Conservation (phyloP, 2,888 invertebrate species). For the Parapristionchus giblindavisi region DNA sequence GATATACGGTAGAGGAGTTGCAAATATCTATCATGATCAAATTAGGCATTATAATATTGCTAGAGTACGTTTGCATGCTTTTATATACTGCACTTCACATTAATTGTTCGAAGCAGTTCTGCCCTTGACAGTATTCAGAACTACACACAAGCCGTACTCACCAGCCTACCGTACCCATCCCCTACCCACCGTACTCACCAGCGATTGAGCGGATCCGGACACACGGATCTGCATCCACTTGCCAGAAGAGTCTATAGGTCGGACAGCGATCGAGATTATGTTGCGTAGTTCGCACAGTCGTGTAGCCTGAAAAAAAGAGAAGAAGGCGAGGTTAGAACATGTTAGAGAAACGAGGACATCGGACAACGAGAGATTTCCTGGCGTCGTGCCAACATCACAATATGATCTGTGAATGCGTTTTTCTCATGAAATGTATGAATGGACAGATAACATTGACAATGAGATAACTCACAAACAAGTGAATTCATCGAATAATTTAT, state of each 20-base stretch:
- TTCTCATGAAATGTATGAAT: too few species aligned
- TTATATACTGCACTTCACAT: too few species aligned
- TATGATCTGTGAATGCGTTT: too few species aligned
- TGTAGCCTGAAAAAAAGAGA: slow-evolving; percentile 39
- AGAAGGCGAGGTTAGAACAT: too few species aligned
- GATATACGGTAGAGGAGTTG: neutral
- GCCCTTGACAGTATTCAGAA: too few species aligned
- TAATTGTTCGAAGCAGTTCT: slow-evolving; percentile 53
- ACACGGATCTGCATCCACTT: slow-evolving; percentile 76
- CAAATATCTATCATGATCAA: neutral
- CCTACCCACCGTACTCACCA: slow-evolving; percentile 73
- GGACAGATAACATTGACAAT: too few species aligned
- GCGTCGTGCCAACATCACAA: too few species aligned
- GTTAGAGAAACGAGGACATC: too few species aligned
- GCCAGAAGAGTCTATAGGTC: slow-evolving; percentile 71
- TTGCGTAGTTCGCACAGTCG: slow-evolving; percentile 87
- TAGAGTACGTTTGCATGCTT: slow-evolving; percentile 33
- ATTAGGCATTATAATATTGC: neutral
- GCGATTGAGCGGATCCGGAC: slow-evolving; percentile 72
- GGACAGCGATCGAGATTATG: slow-evolving; percentile 84
- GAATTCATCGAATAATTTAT: too few species aligned
- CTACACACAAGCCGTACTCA: too few species aligned
- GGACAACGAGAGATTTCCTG: too few species aligned
- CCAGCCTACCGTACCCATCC: slow-evolving; percentile 94
- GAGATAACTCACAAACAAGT: too few species aligned